Percentiles rank a stretch among this genome's conserved stretches.
phyloP scores from a whole-genome alignment of 2,888 invertebrate species.

The Eutolmus rufibarbis region DNA sequence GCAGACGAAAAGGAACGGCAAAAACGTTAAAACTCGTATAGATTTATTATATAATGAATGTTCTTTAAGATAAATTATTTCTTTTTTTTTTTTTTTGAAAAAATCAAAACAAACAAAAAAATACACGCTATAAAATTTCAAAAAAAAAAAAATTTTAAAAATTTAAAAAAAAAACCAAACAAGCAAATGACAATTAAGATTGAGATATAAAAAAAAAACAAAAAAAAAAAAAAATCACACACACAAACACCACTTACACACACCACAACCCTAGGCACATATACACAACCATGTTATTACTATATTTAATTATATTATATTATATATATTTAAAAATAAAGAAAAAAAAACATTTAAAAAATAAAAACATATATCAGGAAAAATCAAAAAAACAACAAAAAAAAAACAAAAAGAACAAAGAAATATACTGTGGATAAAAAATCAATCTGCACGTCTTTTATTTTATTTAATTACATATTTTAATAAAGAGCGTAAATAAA shows the following conservation, averaged over 20 bases:
- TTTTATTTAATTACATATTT: background rate
- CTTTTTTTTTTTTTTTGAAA: background rate
- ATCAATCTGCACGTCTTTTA: background rate
- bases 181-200: background rate
- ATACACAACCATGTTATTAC: constrained; percentile 27
- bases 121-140: background rate
- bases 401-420: background rate
- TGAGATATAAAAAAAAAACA: background rate
- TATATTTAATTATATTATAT: constrained; percentile 22
- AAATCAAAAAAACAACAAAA: background rate
- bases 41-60: background rate
- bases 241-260: background rate
- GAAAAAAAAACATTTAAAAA: background rate
- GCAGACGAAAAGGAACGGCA: background rate
- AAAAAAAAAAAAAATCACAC: background rate
- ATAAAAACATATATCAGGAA: background rate
- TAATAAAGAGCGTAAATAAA: no score
- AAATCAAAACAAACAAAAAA: background rate
- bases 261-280: background rate
- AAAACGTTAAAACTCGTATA: background rate
- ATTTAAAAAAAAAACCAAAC: background rate
- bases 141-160: background rate
- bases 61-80: background rate
- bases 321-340: constrained; percentile 23
- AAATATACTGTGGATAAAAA: background rate